phyloP scores from a whole-genome alignment of 2,797 vertebrate species.

The Rhadinocentrus ornatus region DNA sequence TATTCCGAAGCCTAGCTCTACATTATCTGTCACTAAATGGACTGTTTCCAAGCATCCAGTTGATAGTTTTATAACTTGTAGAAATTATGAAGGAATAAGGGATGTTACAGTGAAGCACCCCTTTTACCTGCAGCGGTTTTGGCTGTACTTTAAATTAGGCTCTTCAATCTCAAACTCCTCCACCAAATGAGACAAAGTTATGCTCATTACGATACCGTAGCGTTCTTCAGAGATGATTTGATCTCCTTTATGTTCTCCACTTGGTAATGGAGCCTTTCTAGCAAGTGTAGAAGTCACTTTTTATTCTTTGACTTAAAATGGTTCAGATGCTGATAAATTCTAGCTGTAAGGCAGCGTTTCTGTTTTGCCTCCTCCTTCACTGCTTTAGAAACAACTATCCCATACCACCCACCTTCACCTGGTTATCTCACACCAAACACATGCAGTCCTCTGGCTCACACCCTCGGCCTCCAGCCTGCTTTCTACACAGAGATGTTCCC shows the following conservation, averaged over 20 bases:
- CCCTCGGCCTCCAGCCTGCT: conserved; percentile 50
- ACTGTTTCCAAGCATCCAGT: conserved; percentile 40
- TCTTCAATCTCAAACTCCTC: conserved; percentile 20
- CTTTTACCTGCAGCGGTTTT: conserved; percentile 31
- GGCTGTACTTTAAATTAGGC: conserved; percentile 40
- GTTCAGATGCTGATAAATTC: conserved; percentile 27
- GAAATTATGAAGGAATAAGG: conserved; percentile 38
- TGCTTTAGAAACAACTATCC: conserved; percentile 59
- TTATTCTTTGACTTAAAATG: conserved; percentile 15
- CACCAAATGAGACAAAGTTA: conserved; percentile 24
- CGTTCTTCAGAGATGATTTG: conserved; percentile 19
- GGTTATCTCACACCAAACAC: conserved; percentile 79
- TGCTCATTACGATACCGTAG: conserved; percentile 8
- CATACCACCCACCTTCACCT: conserved; percentile 54
- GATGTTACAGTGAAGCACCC: conserved; percentile 25
- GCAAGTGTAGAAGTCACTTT: not conserved
- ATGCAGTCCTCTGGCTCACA: conserved; percentile 66
- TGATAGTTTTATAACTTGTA: conserved; percentile 55
- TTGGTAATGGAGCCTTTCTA: not conserved
- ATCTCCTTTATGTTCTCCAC: conserved; percentile 12
- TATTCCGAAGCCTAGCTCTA: conserved; percentile 23
- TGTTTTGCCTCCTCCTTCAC: conserved; percentile 40
- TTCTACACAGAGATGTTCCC: conserved; percentile 30
- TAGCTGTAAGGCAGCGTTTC: conserved; percentile 6
- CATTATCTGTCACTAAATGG: conserved; percentile 47